A percentile compares a stretch with the other conserved stretches of the same genome.
Conservation (phyloP, 2,797 vertebrate species). For the Eutrigla gurnardus region DNA sequence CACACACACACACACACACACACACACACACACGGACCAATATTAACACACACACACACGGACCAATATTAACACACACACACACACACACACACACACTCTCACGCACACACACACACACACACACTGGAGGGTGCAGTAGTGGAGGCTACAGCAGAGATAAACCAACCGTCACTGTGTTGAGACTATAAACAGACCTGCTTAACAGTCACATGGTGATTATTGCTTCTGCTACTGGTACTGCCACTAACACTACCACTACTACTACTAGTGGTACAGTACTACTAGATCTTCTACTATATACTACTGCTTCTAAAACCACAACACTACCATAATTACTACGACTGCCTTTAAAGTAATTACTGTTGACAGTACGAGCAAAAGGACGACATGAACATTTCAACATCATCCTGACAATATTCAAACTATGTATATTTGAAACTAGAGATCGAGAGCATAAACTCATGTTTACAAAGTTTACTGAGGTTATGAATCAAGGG, state of each 20-base stretch:
- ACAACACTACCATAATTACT: not conserved
- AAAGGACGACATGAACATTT: no score
- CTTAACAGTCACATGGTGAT: conserved; percentile 33
- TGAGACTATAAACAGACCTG: conserved; percentile 39
- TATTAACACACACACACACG: not conserved
- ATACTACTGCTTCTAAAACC: not conserved
- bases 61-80: not conserved
- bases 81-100: conserved; percentile 6
- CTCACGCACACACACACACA: conserved; percentile 27
- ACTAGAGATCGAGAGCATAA: no score
- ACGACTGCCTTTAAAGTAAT: not conserved
- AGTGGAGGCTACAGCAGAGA: conserved; percentile 12
- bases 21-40: not conserved
- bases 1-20: conserved; percentile 1
- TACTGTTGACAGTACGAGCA: not conserved
- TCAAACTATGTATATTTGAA: no score
- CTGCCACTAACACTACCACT: not conserved
- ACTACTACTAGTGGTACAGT: not conserved
- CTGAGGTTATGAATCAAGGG: no score
- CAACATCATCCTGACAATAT: no score
- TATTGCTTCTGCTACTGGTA: not conserved
- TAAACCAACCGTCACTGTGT: conserved; percentile 46
- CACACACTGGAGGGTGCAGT: conserved; percentile 4
- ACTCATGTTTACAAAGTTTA: no score
- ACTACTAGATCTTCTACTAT: not conserved